A percentile compares a stretch with the other conserved stretches of the same genome.
Conservation (phyloP, 2,888 invertebrate genomes). For the Hipparchia semele region DNA sequence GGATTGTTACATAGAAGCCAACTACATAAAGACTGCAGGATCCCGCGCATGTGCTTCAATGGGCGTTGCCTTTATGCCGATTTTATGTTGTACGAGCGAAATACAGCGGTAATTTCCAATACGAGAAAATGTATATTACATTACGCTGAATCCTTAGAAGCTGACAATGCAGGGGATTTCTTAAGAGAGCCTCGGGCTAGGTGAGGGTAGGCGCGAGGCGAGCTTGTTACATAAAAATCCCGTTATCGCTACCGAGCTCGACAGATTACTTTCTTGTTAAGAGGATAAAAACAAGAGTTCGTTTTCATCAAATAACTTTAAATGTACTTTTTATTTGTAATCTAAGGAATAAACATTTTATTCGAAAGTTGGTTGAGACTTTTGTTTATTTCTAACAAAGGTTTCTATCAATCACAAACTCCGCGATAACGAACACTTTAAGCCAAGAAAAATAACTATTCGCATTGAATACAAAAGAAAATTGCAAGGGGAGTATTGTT, state of each 20-base stretch:
- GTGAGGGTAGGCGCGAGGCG: constrained; percentile 80
- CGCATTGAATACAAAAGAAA: constrained; percentile 34
- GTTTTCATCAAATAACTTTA: constrained; percentile 73
- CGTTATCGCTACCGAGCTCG: constrained; percentile 79
- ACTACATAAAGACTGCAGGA: constrained; percentile 75
- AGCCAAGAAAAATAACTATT: constrained; percentile 35
- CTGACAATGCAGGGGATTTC: constrained; percentile 77
- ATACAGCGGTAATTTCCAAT: constrained; percentile 77
- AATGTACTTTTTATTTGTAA: constrained; percentile 49
- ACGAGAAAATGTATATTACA: constrained; percentile 76
- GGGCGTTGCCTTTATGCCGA: constrained; percentile 73
- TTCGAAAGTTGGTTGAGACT: constrained; percentile 24
- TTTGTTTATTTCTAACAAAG: constrained; percentile 27
- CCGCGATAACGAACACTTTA: constrained; percentile 19
- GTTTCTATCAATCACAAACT: constrained; percentile 25
- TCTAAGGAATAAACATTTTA: constrained; percentile 16
- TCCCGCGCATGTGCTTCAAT: constrained; percentile 63
- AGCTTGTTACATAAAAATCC: constrained; percentile 82
- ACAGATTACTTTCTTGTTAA: constrained; percentile 83
- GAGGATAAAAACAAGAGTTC: constrained; percentile 80
- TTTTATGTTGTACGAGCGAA: constrained; percentile 78
- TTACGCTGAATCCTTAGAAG: constrained; percentile 73
- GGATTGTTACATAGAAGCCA: constrained; percentile 72
- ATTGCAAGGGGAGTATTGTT: constrained; percentile 35
- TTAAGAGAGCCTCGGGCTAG: constrained; percentile 76